These are phyloP conservation scores for Clarias pachynema DNA, from an alignment of 2,797 vertebrate species.

Conservation along the genomic window DNA sequence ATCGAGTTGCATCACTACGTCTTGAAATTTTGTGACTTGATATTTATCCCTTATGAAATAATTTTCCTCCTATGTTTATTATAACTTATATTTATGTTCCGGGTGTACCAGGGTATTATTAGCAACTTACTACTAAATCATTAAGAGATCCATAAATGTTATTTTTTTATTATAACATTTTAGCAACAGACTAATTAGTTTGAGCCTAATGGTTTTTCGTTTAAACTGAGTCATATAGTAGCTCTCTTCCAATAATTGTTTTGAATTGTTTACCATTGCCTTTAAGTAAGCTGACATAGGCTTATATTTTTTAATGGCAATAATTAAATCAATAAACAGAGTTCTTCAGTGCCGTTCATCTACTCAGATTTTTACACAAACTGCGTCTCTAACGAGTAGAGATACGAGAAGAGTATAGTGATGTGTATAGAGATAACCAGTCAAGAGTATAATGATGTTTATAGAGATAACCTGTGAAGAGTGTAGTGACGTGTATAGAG, in stretches of 20 bases:
- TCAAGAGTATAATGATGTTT: not conserved
- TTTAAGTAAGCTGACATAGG: not conserved
- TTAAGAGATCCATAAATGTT: not conserved
- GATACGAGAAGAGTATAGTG: not conserved
- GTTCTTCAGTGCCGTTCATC: not conserved
- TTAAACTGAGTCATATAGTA: not conserved
- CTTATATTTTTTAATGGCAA: not conserved
- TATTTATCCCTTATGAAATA: constrained; percentile 1
- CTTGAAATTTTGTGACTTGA: constrained; percentile 30
- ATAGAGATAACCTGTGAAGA: not conserved
- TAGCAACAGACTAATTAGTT: not conserved
- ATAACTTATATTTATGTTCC: not conserved
- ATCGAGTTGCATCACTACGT: constrained; percentile 33
- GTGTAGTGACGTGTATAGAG: not conserved
- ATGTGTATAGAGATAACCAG: not conserved
- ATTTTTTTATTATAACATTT: not conserved
- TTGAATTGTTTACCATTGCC: not conserved
- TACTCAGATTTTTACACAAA: not conserved
- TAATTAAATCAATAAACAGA: not conserved
- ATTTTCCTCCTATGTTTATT: not conserved
- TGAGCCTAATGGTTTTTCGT: not conserved
- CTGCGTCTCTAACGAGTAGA: not conserved
- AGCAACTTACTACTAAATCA: not conserved
- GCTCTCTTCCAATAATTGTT: not conserved
- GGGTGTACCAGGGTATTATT: not conserved